Conservation (phyloP, 2,797 vertebrate genomes). For the Fratercula arctica region DNA sequence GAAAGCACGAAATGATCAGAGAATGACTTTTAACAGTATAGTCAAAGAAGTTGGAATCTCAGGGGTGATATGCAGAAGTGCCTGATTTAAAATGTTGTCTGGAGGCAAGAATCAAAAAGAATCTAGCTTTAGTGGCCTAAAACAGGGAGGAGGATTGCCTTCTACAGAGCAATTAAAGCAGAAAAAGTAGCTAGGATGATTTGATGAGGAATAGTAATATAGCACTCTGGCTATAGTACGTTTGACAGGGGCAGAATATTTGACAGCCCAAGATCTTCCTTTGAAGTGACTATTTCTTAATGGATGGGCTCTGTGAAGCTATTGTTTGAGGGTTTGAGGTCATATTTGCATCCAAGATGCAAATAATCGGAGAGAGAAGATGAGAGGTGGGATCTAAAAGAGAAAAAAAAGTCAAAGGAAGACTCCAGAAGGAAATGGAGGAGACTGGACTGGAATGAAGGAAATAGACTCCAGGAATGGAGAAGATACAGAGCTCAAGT, state of each 20-base stretch:
- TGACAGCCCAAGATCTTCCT: not conserved
- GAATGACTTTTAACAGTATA: not conserved
- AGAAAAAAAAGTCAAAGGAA: not conserved
- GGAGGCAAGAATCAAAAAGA: not conserved
- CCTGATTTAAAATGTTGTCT: not conserved
- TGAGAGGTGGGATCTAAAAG: not conserved
- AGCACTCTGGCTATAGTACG: not conserved
- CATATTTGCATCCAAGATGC: not conserved
- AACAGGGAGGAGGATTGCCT: not conserved
- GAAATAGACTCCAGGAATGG: not conserved
- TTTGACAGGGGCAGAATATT: not conserved
- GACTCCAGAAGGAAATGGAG: not conserved
- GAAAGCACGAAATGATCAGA: not conserved
- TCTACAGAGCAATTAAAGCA: not conserved
- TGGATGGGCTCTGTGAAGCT: not conserved
- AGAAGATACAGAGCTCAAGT: not conserved
- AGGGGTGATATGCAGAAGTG: not conserved
- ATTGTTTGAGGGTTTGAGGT: not conserved
- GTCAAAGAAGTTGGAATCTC: not conserved
- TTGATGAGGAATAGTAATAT: not conserved
- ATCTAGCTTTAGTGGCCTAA: not conserved
- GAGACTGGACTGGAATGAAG: too few species aligned
- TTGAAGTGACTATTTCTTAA: not conserved
- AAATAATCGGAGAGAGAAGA: not conserved
- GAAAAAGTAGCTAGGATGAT: not conserved